Conservation (phyloP, 2,113 vertebrate species). For the Panthera uncia region DNA sequence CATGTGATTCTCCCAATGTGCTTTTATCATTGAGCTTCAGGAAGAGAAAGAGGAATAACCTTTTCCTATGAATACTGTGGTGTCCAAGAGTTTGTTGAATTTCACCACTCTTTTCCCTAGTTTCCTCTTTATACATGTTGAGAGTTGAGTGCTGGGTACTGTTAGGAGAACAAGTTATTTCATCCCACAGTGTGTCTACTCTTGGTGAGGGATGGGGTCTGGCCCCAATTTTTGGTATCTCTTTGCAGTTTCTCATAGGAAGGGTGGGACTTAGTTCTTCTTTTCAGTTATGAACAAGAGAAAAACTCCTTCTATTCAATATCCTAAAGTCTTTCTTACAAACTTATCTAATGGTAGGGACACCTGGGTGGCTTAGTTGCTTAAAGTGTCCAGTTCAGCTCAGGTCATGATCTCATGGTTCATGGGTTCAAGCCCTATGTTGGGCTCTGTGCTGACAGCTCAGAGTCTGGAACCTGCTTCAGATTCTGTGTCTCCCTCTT, state of each 20-base stretch:
- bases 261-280: neutral
- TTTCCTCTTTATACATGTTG: neutral
- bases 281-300: neutral
- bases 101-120: neutral
- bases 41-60: neutral
- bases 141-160: neutral
- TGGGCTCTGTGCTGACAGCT: no score
- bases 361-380: no score
- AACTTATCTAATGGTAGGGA: neutral
- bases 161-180: neutral
- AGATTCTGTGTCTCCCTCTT: no score
- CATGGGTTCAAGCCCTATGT: no score
- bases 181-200: neutral
- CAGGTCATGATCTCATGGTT: no score
- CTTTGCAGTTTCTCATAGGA: neutral
- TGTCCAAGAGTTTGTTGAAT: neutral
- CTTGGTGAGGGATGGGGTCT: neutral
- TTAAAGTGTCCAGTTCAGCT: no score
- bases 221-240: neutral
- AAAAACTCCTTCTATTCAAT: neutral
- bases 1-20: neutral
- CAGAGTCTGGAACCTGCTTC: no score
- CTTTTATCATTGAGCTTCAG: neutral
- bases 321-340: neutral
- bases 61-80: neutral